Evolutionary conservation across 2,888 invertebrate genomes (phyloP), one percentile per base, ranked within the genome.

Genomic region (Electrophaes corylata): DNA sequence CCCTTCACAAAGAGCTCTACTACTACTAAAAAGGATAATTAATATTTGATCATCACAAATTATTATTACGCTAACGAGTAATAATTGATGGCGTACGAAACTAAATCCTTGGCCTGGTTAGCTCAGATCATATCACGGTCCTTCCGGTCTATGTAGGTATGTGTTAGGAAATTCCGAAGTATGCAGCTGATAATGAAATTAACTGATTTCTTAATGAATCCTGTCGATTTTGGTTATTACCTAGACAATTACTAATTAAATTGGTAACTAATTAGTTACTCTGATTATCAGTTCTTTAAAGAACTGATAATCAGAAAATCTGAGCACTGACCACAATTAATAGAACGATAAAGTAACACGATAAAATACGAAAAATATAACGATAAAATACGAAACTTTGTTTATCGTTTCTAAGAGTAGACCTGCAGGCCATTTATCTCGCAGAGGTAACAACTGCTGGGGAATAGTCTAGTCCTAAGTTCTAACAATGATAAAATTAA

Each of bases 81-180:
- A 60, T 58, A 41, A 62, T 39, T 47, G 56, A 48, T 62, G 53
- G 40, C 48, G 35, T 56, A 62, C 54, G 52, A 62, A 69, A 66
- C 63, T 59, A 47, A 60, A 57, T 55, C 68, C 78, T 78, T 79
- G 76, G 73, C 70, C 70, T 71, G 60, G 65, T 68, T 75, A 64
- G 44, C 35, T 51, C 37, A 50, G 67, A 67, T 67, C 62, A 46
- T 76, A 76, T 75, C 78, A 69, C 37, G 62, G 66, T 20, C 63
- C 65, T 76, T 78, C 78, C 76, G 71, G 48, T 56, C 48, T 58
- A 39, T 6, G 37, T 41, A 76, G 71, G 48, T 56, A 46, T 58
- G 35, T 6, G 37, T 41, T 62, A 63, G 65, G 65, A 62, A 55
- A 54, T 52, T 26, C 44, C 44, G 49, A 49, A 45, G 31, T 35